Base-by-base conservation (phyloP, 2,888 invertebrate genomes). In the Leptinotarsa tumamoca region DNA sequence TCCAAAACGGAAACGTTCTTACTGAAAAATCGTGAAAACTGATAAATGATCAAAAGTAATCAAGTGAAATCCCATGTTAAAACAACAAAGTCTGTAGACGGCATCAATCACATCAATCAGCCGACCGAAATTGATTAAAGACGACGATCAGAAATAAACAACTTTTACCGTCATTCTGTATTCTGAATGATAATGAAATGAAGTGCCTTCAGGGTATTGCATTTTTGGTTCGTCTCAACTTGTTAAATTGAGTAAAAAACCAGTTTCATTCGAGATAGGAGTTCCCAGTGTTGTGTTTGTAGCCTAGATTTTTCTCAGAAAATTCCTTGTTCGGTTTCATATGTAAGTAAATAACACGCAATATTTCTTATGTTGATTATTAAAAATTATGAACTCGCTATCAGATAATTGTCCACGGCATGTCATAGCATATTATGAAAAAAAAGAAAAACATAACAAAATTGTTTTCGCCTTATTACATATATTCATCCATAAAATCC, bases 151-250 rank as follows among this genome's bases (percentile, higher is more conserved):
- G 23, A 58, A 63, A 63, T 10, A 21, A 63, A 63, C 43, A 63
- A 63, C 63, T 63, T 63, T 17, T 63, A n/a, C 63, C 27, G 63
- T 43, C 63, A 33, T 63, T 63, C 43, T 43, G 17, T 27, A n/a
- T 43, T 27, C 18, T 27, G 63, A 33, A 43, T 63, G 4, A 43
- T 63, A 43, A 63, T 63, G n/a, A 63, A 63, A 63, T 43, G 3
- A 33, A 33, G n/a, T 27, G 3, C 63, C 33, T 27, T 43, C 27
- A 63, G 18, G 63, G 63, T n/a, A 15, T 33, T 63, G n/a, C 58
- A 0, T 21, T 18, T 58, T 58, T 58, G 58, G 58, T 58, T 17
- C 21, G 58, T 13, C n/a, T n/a, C n/a, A 58, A 58, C 43, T 63
- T 43, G 63, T 63, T 63, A 17, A 17, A 63, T 33, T 63, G 33